These are phyloP conservation scores for Coracopsis vasa DNA, from an alignment of 2,113 vertebrate genomes.

Conservation along the genomic window DNA sequence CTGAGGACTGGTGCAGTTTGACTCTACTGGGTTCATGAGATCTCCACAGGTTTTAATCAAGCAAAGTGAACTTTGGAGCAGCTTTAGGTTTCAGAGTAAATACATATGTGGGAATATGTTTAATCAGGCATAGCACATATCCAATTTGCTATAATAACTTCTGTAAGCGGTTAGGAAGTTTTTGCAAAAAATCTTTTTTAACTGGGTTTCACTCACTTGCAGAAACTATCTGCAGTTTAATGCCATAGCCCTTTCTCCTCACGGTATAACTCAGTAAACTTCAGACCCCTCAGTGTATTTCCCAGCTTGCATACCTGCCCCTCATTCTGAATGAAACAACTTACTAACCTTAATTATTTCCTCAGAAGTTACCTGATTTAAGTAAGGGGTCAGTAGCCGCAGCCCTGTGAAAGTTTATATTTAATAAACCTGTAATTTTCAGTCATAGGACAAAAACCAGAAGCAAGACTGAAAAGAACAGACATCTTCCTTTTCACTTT, in stretches of 20 bases:
- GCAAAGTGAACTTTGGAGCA: background rate
- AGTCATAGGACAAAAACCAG: background rate
- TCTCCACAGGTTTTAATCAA: background rate
- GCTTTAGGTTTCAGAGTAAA: conserved; percentile 3
- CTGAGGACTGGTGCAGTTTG: background rate
- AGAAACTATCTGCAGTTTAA: background rate
- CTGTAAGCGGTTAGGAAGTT: background rate
- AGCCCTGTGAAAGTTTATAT: background rate
- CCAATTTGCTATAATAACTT: conserved; percentile 1
- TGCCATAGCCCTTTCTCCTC: background rate
- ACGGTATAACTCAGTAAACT: background rate
- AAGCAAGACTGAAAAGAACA: background rate
- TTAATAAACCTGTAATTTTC: background rate
- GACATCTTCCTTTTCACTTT: background rate
- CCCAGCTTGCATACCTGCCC: background rate
- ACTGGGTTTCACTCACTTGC: background rate
- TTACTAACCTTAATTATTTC: background rate
- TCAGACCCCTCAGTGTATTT: background rate
- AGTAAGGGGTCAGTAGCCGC: background rate
- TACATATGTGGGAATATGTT: background rate
- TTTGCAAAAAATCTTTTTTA: background rate
- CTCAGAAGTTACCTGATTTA: background rate
- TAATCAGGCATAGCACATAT: background rate
- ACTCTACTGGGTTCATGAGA: background rate
- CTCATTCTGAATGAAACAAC: background rate